Evolutionary conservation across 2,797 vertebrate species (phyloP).

Genomic region (Amblyraja radiata): DNA sequence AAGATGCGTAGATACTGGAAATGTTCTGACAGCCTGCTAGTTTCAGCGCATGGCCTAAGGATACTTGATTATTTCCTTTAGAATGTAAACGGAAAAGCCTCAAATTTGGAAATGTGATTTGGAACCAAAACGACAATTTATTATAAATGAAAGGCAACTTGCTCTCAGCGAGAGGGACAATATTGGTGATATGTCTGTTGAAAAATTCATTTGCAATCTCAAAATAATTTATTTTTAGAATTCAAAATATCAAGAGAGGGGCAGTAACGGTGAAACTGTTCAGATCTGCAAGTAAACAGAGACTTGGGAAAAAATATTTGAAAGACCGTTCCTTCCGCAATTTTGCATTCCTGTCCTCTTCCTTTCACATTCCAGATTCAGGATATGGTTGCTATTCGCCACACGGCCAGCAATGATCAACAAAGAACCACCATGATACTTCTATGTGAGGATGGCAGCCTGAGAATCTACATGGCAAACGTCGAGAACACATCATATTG

Average conservation of each 20-base stretch:
- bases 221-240: background rate
- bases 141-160: background rate
- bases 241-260: background rate
- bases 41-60: background rate
- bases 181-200: background rate
- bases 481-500: slow-evolving; percentile 96
- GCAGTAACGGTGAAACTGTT: background rate
- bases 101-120: background rate
- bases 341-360: background rate
- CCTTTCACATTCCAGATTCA: slow-evolving; percentile 70
- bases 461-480: slow-evolving; percentile 97
- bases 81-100: background rate
- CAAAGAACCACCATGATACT: slow-evolving; percentile 98
- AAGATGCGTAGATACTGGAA: background rate
- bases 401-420: slow-evolving; percentile 94
- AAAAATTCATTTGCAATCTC: background rate
- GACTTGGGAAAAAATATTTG: background rate
- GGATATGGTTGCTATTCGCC: slow-evolving; percentile 97
- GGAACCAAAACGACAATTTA: background rate
- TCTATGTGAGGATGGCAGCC: slow-evolving; percentile 90
- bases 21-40: background rate
- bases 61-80: background rate
- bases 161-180: background rate
- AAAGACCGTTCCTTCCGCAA: background rate
- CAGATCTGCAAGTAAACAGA: background rate